These are phyloP conservation scores for Agrenia bidenticulata DNA, from an alignment of 2,888 invertebrate species.

Conservation along the genomic window DNA sequence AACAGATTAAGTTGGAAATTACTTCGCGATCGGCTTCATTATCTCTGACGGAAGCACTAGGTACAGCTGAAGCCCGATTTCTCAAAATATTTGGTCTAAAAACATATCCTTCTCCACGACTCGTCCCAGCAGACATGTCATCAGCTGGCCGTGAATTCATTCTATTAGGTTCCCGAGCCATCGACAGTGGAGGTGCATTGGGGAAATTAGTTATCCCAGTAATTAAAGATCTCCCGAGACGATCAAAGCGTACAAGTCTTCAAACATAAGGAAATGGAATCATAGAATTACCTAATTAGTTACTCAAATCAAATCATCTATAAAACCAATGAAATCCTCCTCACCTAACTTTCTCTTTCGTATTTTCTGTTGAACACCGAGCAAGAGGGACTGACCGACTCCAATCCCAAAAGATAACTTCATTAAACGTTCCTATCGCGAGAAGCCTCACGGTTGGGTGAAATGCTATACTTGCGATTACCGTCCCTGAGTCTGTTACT, in stretches of 20 bases:
- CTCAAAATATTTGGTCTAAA: neutral
- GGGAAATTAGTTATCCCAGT: slow-evolving; percentile 76
- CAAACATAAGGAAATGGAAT: too few relatives aligned
- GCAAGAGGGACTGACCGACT: slow-evolving; percentile 69
- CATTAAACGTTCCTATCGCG: slow-evolving; percentile 82
- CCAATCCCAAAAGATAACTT: slow-evolving; percentile 89
- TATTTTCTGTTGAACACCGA: slow-evolving; percentile 70
- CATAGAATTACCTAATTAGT: too few relatives aligned
- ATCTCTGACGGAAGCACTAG: too few relatives aligned
- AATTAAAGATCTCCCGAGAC: slow-evolving; percentile 75
- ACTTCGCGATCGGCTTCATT: too few relatives aligned
- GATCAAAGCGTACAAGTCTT: slow-evolving; percentile 82
- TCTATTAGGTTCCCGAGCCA: neutral
- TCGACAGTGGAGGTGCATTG: slow-evolving; percentile 42
- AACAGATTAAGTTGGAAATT: too few relatives aligned
- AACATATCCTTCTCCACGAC: neutral
- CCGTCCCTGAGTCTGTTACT: slow-evolving; percentile 71
- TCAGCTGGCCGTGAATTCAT: neutral
- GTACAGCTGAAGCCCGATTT: too few relatives aligned
- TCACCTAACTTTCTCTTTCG: slow-evolving; percentile 79
- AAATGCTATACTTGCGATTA: slow-evolving; percentile 72
- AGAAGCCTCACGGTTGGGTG: slow-evolving; percentile 79
- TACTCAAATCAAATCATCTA: neutral
- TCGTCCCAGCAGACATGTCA: neutral
- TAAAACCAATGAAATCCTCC: neutral